These are phyloP conservation scores for Pseudachorutes palmiensis DNA, from an alignment of 1,140 invertebrate species.

Conservation along the genomic window DNA sequence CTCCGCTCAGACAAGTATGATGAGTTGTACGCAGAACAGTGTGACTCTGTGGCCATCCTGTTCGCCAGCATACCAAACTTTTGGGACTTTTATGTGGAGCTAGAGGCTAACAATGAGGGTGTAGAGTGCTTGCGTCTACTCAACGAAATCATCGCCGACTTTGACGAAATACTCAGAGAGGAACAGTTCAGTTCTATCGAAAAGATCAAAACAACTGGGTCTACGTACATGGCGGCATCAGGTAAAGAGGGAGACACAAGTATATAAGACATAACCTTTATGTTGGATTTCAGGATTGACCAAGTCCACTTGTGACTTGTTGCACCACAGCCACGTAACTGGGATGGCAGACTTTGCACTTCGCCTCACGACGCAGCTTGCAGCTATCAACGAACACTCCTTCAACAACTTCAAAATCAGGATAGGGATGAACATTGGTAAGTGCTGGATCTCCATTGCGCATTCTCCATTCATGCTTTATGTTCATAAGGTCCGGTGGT, in stretches of 20 bases:
- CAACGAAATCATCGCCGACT: conserved; percentile 96
- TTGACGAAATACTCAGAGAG: conserved; percentile 81
- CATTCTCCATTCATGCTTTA: too few species aligned
- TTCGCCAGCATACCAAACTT: conserved; percentile 96
- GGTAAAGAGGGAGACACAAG: conserved; percentile 48
- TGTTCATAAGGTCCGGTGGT: conserved; percentile 62
- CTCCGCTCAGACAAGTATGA: conserved; percentile 44
- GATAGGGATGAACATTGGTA: conserved; percentile 85
- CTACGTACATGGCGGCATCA: conserved; percentile 94
- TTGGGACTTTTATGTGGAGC: conserved; percentile 91
- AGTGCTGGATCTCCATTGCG: neutral
- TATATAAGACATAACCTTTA: conserved; percentile 3
- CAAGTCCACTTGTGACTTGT: conserved; percentile 65
- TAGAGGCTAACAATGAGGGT: conserved; percentile 89
- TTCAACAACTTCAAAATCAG: conserved; percentile 93
- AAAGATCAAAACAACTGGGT: conserved; percentile 94
- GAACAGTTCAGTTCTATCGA: conserved; percentile 83
- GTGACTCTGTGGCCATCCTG: conserved; percentile 87
- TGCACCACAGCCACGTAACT: conserved; percentile 66
- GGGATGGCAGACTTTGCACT: conserved; percentile 88
- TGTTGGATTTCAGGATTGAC: conserved; percentile 55
- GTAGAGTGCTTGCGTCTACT: conserved; percentile 86
- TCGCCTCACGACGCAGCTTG: conserved; percentile 71
- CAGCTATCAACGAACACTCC: conserved; percentile 88
- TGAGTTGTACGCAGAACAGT: conserved; percentile 87